Percentiles rank a stretch among this genome's conserved stretches.
Evolutionary conservation across 2,797 vertebrate species (phyloP).

Genomic region (Poecilia gillii): DNA sequence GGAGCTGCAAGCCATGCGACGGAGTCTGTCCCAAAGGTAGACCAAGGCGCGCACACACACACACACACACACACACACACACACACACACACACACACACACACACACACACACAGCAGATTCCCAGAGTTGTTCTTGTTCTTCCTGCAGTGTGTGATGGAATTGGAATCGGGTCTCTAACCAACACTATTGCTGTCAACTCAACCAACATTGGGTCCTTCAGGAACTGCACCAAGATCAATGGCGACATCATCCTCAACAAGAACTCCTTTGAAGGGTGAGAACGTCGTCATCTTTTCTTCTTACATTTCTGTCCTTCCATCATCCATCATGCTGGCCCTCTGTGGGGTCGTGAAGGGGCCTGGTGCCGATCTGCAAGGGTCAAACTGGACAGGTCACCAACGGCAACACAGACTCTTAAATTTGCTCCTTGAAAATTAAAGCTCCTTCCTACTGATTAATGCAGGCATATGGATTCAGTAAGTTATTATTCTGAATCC

Average conservation of each 20-base stretch:
- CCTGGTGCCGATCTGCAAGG: too few species aligned
- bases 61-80: background rate
- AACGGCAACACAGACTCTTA: too few species aligned
- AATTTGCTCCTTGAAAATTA: background rate
- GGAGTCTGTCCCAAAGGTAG: constrained; percentile 94
- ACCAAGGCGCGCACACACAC: background rate
- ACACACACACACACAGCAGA: background rate
- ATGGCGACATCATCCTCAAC: constrained; percentile 85
- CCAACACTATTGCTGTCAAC: constrained; percentile 86
- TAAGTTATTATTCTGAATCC: background rate
- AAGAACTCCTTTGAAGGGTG: constrained; percentile 86
- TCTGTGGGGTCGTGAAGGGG: too few species aligned
- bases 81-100: background rate
- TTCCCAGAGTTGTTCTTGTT: background rate
- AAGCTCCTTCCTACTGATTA: background rate
- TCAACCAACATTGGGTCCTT: constrained; percentile 92
- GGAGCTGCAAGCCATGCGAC: constrained; percentile 90
- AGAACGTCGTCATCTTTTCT: constrained; percentile 45
- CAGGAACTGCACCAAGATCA: constrained; percentile 92
- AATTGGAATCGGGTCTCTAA: constrained; percentile 83
- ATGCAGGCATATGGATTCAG: background rate
- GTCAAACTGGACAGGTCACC: too few species aligned
- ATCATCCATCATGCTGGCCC: too few species aligned
- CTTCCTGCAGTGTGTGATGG: constrained; percentile 84
- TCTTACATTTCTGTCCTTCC: background rate